These are phyloP conservation scores for Harlomillsia oculata DNA, from an alignment of 1,140 invertebrate species.

Conservation along the genomic window DNA sequence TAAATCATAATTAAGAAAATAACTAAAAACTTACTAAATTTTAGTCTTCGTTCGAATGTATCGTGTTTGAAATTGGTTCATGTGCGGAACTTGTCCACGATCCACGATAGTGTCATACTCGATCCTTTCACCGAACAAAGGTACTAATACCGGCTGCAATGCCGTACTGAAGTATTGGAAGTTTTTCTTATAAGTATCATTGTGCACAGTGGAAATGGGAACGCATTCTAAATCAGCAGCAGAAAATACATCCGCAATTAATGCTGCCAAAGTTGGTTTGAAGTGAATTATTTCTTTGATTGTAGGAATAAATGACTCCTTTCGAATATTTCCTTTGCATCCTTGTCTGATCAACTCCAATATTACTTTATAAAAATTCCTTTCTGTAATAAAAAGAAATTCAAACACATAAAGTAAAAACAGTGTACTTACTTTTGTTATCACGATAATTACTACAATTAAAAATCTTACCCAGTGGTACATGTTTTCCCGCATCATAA, in stretches of 20 bases:
- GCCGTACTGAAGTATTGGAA: no score
- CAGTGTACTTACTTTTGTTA: background rate
- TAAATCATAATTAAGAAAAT: no score
- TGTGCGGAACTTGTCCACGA: conserved; percentile 81
- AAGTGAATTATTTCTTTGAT: conserved; percentile 60
- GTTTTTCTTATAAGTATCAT: conserved; percentile 63
- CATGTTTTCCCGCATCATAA: background rate
- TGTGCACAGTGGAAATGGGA: conserved; percentile 40
- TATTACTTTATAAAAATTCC: background rate
- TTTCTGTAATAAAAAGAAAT: background rate
- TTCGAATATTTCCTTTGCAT: conserved; percentile 56
- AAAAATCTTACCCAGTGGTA: no score
- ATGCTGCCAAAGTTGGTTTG: conserved; percentile 58
- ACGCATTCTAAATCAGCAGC: conserved; percentile 53
- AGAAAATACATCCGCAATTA: conserved; percentile 67
- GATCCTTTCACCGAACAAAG: conserved; percentile 59
- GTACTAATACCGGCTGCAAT: conserved; percentile 11
- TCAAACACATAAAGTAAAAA: background rate
- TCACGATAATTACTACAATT: background rate
- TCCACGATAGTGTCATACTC: conserved; percentile 89
- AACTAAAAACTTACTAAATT: conserved; percentile 68
- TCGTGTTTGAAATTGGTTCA: conserved; percentile 81
- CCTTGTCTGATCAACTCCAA: conserved; percentile 56
- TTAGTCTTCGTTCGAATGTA: conserved; percentile 98
- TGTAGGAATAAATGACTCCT: conserved; percentile 55